Percentiles rank a stretch among this genome's conserved stretches.
These are phyloP conservation scores for Phylloscopus collybita DNA, from an alignment of 2,797 vertebrate species.

Conservation along the genomic window DNA sequence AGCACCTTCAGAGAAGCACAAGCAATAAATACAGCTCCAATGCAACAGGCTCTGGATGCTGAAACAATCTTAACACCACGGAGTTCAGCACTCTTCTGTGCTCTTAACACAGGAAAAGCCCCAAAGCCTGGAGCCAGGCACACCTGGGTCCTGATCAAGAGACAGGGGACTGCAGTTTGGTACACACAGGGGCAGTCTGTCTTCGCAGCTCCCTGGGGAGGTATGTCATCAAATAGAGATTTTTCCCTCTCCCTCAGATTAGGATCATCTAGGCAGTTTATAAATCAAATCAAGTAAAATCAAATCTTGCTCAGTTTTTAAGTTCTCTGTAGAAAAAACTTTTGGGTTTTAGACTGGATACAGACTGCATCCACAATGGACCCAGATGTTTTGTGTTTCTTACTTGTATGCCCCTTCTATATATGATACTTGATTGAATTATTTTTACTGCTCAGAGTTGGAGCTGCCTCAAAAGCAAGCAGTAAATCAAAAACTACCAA, in stretches of 20 bases:
- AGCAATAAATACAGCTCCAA: background rate
- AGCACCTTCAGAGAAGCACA: background rate
- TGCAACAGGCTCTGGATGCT: background rate
- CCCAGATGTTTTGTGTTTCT: background rate
- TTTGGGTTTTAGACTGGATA: background rate
- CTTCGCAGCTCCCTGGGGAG: background rate
- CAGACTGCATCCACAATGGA: background rate
- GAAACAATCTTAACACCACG: background rate
- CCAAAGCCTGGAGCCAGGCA: background rate
- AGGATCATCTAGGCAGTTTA: background rate
- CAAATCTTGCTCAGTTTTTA: background rate
- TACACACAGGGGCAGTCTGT: background rate
- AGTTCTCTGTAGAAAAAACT: background rate
- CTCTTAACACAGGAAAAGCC: background rate
- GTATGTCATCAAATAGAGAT: accelerated
- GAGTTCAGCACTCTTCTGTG: background rate
- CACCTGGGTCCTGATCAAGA: background rate
- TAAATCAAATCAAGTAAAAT: background rate
- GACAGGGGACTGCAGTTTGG: background rate
- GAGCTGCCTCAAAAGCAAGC: background rate
- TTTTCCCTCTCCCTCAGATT: background rate
- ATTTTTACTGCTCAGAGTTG: background rate
- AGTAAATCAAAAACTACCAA: background rate
- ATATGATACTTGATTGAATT: background rate
- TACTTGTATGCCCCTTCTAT: background rate